Percentiles rank a stretch among this genome's conserved stretches.
These are phyloP conservation scores for Ia io DNA, from an alignment of 2,113 vertebrate genomes.

Conservation along the genomic window DNA sequence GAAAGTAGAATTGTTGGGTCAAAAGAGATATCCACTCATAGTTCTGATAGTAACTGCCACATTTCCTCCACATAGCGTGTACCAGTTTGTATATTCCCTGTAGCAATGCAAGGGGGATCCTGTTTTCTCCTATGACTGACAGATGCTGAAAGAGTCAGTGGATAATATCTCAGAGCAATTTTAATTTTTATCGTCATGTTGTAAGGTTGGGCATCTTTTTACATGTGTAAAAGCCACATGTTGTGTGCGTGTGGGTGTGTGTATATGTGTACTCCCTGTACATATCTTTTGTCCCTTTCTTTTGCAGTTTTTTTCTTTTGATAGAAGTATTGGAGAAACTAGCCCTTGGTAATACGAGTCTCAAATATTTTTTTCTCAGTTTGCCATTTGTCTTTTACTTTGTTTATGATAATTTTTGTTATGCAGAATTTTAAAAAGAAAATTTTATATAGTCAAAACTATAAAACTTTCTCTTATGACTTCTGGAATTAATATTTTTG, in stretches of 20 bases:
- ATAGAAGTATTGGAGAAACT: neutral
- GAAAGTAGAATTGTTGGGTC: neutral
- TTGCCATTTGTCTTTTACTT: neutral
- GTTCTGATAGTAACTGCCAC: neutral
- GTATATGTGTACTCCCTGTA: neutral
- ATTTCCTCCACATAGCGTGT: neutral
- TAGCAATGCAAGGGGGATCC: neutral
- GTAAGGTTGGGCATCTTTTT: neutral
- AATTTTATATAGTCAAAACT: neutral
- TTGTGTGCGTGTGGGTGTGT: neutral
- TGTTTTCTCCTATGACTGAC: neutral
- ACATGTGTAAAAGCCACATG: neutral
- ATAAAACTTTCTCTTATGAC: neutral
- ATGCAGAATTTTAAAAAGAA: neutral
- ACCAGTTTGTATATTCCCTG: neutral
- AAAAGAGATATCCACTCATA: neutral
- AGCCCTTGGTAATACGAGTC: neutral
- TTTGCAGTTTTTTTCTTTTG: neutral
- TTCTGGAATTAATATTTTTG: neutral
- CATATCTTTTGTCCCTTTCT: neutral
- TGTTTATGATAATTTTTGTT: neutral
- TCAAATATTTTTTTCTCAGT: neutral
- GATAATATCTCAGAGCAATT: neutral
- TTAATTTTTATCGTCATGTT: neutral
- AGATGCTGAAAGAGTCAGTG: neutral